Base-by-base conservation (phyloP, 2,113 vertebrate species). In the Nicator chloris region DNA sequence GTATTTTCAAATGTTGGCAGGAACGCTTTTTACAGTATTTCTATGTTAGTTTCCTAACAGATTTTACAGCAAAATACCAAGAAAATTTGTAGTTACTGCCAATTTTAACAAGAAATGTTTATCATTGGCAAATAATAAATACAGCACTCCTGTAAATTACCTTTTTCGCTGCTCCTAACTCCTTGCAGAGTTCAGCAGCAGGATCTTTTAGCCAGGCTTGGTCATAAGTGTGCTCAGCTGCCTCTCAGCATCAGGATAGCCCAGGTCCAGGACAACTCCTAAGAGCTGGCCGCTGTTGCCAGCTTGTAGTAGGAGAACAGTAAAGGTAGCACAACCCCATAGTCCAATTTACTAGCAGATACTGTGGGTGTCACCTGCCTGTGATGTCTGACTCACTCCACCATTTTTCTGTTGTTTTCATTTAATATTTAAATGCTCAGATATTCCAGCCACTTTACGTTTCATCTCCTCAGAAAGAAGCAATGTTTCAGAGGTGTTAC, bases 401-500 rank as follows among this genome's bases (percentile, higher is more conserved):
- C 77, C 93, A 71, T 89, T 90, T 93, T 96, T 94, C 69, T 73
- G 56, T 88, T 95, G 95, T 82, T 97, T 97, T 93, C 63, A 89
- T 97, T 96, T 95, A 95, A 93, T 96, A 96, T 96, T 97, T 97
- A 97, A 97, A 89, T 89, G 91, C 88, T 94, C 91, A 95, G 95
- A 95, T 96, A 94, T 97, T 98, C 94, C 50, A 96, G 96, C 88
- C 66, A 82, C 96, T 97, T 97, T 98, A 96, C 87, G 86, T 97
- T 97, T 97, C 97, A 97, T 94, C 96, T 98, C 83, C 96, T 96
- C 94, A 92, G 94, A 96, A 97, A 44, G 90, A 97, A 97, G 93
- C 90, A 95, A 96, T 97, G 97, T 98, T 97, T 98, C 97, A 98
- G 95, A 96, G 90, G 86, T 26, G 96, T 98, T 97, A 64, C 97